Evolutionary conservation across 2,888 invertebrate genomes (phyloP), one percentile per base, ranked within the genome.

Genomic region (Drosophila aldrichi): DNA sequence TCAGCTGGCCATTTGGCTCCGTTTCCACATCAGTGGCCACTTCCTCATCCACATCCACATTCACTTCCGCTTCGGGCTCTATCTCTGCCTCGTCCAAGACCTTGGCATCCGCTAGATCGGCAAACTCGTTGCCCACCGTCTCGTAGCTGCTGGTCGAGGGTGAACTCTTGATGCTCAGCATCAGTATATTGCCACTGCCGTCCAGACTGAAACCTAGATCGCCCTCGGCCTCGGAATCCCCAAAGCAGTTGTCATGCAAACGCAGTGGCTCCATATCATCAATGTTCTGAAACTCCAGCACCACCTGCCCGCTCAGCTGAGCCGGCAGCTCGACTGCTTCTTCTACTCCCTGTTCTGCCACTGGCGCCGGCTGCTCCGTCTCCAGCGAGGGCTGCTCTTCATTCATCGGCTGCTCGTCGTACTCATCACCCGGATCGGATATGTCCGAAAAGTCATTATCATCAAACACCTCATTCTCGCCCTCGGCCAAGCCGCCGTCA

Each of bases 361-460:
- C 61, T 29, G 67, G n/a, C 4, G n/a, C 9, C 25, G 16, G 64
- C 8, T 22, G 54, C 40, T 40, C 59, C 16, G 67, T 73, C 12
- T 69, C 55, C 18, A 51, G 41, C 16, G 38, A 32, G 2, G 62
- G 69, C 14, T 46, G 57, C 14, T 73, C 51, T 8, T 79, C 82
- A 12, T 46, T 44, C 1, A 22, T 38, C 1, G 57, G 70, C n/a
- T 49, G 56, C 16, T 73, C 54, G 6, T 88, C 90, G 49, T 88
- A 91, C 56, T 91, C 91, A 49, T 91, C 82, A 65, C 93, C 87
- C 83, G 94, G 81, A 93, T 94, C 93, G 84, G 93, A 93, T 92
- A 94, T 93, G 92, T 94, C 88, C 90, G 94, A 93, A 92, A 94
- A 91, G 91, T 94, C 94, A 92, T 92, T 93, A 88, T 94, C 93